A percentile compares a stretch with the other conserved stretches of the same genome.
Evolutionary conservation across 2,888 invertebrate species (phyloP).

Genomic region (Acholoe squamosa): DNA sequence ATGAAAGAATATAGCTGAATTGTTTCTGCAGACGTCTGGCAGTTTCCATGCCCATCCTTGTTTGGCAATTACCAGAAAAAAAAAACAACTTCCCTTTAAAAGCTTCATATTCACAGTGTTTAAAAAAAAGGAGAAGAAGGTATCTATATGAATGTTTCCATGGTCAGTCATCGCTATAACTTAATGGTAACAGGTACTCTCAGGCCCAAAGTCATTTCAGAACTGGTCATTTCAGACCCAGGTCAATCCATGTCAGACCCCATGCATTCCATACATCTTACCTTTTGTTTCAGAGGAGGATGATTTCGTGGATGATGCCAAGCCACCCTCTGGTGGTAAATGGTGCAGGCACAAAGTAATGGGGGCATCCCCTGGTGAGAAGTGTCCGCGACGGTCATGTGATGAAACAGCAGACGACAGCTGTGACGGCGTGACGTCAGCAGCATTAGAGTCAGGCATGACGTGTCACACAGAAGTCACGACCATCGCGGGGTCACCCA

Average conservation of each 20-base stretch:
- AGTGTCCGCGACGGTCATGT: background rate
- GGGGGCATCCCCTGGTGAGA: conserved; percentile 22
- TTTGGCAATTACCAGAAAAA: too few species aligned
- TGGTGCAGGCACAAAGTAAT: conserved; percentile 44
- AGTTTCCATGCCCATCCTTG: too few species aligned
- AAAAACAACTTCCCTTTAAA: too few species aligned
- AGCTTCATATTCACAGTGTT: too few species aligned
- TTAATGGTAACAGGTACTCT: too few species aligned
- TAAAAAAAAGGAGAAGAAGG: too few species aligned
- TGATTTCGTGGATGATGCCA: background rate
- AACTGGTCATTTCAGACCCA: too few species aligned
- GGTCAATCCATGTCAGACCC: too few species aligned
- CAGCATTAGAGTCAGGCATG: background rate
- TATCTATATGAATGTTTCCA: too few species aligned
- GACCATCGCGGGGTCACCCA: background rate
- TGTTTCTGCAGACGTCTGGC: background rate
- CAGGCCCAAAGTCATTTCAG: too few species aligned
- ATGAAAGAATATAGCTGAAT: background rate
- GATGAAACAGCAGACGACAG: background rate
- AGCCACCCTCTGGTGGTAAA: background rate
- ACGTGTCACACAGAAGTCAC: background rate
- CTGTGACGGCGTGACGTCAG: background rate
- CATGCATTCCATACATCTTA: background rate
- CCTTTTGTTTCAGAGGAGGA: conserved; percentile 34
- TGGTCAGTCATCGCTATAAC: too few species aligned